Evolutionary conservation across 2,797 vertebrate species (phyloP), one percentile per base, ranked within the genome.

Genomic region (Acipenser transmontanus): DNA sequence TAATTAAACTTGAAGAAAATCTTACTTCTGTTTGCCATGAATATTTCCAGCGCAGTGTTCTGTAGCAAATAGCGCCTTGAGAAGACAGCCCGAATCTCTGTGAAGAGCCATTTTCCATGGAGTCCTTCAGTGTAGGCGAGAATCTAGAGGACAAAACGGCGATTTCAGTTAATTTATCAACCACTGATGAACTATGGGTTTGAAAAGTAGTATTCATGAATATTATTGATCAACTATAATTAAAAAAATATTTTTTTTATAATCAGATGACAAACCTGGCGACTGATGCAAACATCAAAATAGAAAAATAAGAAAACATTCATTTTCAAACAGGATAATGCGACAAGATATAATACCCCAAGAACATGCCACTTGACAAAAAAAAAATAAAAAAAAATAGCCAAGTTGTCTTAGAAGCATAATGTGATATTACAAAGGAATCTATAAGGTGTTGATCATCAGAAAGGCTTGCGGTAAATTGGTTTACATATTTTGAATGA

Each of bases 21-120:
- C 85, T 81, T 93, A 99, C 97, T 98, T 89, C 96, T 89, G 69
- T 97, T 99, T 79, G 96, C 94, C 95, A 99, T 93, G 83, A 98
- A 98, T 80, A 99, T 92, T 81, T 99, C 97, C 87, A 99, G 81
- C 0, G 95, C 95, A 8, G 96, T 97, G 69, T 96, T 99, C 80
- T 99, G 97, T 72, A 99, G 88, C 65, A 99, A 91, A 74, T 95
- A 98, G 68, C 95, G 95, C 47, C 97, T 90, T 72, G 96, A 98
- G 85, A 98, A 98, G 78, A 99, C 50, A 0, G 95, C 87, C 1
- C 95, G 89, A 75, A 99, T 95, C 84, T 99, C 97, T 10, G 93
- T 92, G 78, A 99, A 99, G 59, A 97, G 85, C 97, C 97, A 99
- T 90, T 98, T 99, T 68, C 97, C 97, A 76, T 99, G 97, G 20